These are phyloP conservation scores for Araneus ventricosus DNA, from an alignment of 1,140 invertebrate species.

Conservation along the genomic window DNA sequence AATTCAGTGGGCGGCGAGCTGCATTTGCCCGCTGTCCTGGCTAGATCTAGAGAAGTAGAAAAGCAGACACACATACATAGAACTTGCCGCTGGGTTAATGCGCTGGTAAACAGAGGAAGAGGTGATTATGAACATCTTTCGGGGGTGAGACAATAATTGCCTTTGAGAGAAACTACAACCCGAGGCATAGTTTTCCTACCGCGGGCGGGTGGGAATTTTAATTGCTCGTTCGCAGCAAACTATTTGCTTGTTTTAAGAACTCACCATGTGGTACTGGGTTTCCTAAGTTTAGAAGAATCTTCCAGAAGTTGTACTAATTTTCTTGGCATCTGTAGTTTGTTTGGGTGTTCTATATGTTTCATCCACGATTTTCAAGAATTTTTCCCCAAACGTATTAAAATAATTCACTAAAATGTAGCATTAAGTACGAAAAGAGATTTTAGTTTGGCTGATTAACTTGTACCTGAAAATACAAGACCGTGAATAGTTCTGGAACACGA, in stretches of 20 bases:
- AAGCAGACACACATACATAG: background rate
- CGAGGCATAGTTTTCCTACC: constrained; percentile 4
- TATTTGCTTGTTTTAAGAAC: background rate
- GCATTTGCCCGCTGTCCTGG: background rate
- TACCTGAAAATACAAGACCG: too few relatives aligned
- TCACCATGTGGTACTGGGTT: background rate
- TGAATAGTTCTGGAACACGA: too few relatives aligned
- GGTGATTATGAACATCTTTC: constrained; percentile 36
- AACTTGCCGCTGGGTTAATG: constrained; percentile 17
- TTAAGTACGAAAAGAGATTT: too few relatives aligned
- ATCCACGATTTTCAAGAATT: background rate
- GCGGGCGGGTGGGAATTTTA: background rate
- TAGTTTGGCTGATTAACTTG: too few relatives aligned
- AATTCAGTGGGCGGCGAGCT: constrained; percentile 27
- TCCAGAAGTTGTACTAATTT: background rate
- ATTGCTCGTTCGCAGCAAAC: background rate
- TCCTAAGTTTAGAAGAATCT: background rate
- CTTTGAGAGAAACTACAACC: constrained; percentile 5
- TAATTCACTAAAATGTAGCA: background rate
- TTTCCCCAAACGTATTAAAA: background rate
- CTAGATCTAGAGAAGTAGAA: constrained; percentile 8
- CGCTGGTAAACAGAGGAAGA: constrained; percentile 37
- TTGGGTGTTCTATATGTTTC: background rate
- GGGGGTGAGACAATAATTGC: constrained; percentile 32
- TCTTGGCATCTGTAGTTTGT: background rate